Percentiles rank a stretch among this genome's conserved stretches.
These are phyloP conservation scores for Mustela lutreola DNA, from an alignment of 2,113 vertebrate species.

Conservation along the genomic window DNA sequence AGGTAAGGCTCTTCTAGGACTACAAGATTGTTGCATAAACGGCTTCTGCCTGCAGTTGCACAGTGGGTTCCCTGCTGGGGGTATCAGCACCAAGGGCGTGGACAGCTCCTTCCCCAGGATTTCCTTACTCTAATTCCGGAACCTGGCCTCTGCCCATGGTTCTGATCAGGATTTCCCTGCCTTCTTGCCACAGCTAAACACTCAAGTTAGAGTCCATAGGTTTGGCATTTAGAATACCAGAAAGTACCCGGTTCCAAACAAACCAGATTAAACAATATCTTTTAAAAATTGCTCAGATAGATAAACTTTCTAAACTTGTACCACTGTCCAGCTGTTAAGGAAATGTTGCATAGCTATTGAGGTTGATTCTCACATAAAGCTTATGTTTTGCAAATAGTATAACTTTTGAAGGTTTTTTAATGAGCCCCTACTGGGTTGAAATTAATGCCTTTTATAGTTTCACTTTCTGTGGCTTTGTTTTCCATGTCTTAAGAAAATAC, in stretches of 20 bases:
- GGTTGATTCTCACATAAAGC: slow-evolving; percentile 14
- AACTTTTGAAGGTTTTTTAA: slow-evolving; percentile 21
- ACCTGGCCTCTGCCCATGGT: not conserved
- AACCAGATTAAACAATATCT: not conserved
- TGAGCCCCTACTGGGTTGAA: slow-evolving; percentile 24
- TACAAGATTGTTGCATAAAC: not conserved
- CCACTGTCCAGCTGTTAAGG: slow-evolving; percentile 12
- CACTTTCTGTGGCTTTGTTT: slow-evolving; percentile 49
- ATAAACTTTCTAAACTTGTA: not conserved
- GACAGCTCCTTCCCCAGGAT: slow-evolving; percentile 71
- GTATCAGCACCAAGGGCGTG: slow-evolving; percentile 55
- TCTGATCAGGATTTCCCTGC: not conserved
- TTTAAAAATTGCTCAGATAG: not conserved
- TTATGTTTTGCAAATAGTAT: slow-evolving; percentile 49
- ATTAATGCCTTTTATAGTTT: slow-evolving; percentile 51
- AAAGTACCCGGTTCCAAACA: slow-evolving; percentile 25
- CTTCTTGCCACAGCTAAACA: not conserved
- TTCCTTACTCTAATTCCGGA: slow-evolving; percentile 13
- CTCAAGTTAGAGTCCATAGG: not conserved
- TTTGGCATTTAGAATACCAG: not conserved
- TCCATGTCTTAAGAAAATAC: slow-evolving; percentile 32
- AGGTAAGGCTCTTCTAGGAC: not conserved
- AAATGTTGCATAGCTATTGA: not conserved
- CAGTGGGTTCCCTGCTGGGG: not conserved
- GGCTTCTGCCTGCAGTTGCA: not conserved